Base-by-base conservation (phyloP, 2,888 invertebrate genomes). In the Amphimallon solstitiale region DNA sequence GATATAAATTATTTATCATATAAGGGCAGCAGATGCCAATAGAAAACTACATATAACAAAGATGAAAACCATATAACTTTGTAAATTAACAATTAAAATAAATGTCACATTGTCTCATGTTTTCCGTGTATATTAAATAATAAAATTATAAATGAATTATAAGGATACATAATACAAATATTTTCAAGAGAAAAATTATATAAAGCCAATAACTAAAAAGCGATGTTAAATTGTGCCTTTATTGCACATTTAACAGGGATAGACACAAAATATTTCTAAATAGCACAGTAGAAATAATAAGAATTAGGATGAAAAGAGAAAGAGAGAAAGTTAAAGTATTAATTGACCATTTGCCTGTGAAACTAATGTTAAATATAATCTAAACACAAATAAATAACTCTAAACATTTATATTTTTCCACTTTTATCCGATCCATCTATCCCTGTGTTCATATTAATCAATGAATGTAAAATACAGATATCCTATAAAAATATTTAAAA, bases 181-280 rank as follows among this genome's bases (percentile, higher is more conserved):
- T 49, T 37, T 56, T 61, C 67, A 66, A 60, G 69, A 54, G 67
- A 65, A 65, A 67, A 64, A 71, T 52, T 70, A 71, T 72, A 71
- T 70, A 71, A 72, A 74, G 75, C 72, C 52, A 70, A 72, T 74
- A 72, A 70, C 65, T 64, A 73, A 71, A 68, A 68, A 61, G 38
- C 54, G 72, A 72, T 71, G 67, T 74, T 71, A 69, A 71, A 60
- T 68, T 72, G 76, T 75, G 74, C 74, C 69, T 67, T 61, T 77
- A 78, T 78, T 78, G 77, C 78, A 78, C 78, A 72, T 72, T 66
- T 71, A 69, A 75, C 75, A 77, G 76, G 77, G 75, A 78, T 77
- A 77, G 76, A 69, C 59, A 17, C 38, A 17, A 43, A 29, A 54
- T 75, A 72, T 17, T 67, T 69, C 61, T 61, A 70, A 67, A 63